phyloP scores from a whole-genome alignment of 1,140 invertebrate species.

The Asbolus verrucosus region DNA sequence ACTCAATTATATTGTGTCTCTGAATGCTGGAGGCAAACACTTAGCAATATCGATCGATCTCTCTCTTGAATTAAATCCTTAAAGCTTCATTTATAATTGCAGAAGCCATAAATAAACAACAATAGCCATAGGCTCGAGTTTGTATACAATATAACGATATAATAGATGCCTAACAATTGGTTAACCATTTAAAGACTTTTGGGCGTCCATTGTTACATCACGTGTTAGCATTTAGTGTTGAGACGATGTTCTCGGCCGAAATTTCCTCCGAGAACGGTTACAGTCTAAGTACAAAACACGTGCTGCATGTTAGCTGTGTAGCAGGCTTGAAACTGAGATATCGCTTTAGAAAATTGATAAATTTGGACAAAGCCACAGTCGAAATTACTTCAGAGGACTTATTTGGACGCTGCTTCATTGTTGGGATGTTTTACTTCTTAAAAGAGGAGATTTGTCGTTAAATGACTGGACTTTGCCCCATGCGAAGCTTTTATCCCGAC shows the following conservation, averaged over 20 bases:
- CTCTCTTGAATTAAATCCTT: constrained; percentile 22
- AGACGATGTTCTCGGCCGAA: constrained; percentile 37
- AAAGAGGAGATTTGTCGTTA: constrained; percentile 19
- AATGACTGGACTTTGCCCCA: constrained; percentile 7
- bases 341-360: constrained; percentile 32
- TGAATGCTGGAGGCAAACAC: not conserved
- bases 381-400: constrained; percentile 12
- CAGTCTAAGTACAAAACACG: constrained; percentile 36
- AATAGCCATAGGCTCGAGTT: constrained; percentile 44
- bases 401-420: not conserved
- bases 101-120: constrained; percentile 48
- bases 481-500: constrained; percentile 12
- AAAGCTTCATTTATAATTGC: constrained; percentile 37
- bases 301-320: constrained; percentile 7
- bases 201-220: constrained; percentile 47
- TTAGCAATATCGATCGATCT: constrained; percentile 36
- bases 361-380: constrained; percentile 9
- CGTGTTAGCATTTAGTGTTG: constrained; percentile 40
- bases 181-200: constrained; percentile 51
- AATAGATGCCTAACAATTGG: constrained; percentile 47
- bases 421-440: constrained; percentile 11
- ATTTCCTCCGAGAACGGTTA: not conserved
- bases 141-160: constrained; percentile 50
- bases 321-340: constrained; percentile 17
- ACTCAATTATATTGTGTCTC: constrained; percentile 19